A percentile compares a stretch with the other conserved stretches of the same genome.
Conservation (phyloP, 1,140 invertebrate genomes). For the Zaprionus vittiger region DNA sequence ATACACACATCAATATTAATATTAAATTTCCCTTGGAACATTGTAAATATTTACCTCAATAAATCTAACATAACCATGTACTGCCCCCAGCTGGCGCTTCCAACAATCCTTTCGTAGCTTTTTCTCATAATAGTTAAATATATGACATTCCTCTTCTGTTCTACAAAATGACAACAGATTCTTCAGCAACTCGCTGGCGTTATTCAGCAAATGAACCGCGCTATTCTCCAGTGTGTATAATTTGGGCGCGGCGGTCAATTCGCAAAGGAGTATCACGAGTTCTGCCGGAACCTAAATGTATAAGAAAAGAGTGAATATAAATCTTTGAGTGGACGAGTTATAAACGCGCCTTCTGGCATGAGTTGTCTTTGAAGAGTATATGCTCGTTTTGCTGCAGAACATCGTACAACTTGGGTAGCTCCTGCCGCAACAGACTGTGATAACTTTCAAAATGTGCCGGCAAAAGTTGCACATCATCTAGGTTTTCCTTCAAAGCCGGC, state of each 20-base stretch:
- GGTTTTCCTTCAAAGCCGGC: constrained; percentile 50
- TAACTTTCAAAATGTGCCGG: constrained; percentile 48
- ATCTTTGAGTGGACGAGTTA: background rate
- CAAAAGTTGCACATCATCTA: constrained; percentile 49
- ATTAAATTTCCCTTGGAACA: background rate
- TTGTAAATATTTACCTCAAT: constrained; percentile 42
- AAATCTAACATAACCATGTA: constrained; percentile 57
- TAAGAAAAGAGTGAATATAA: background rate
- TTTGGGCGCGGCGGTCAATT: constrained; percentile 50
- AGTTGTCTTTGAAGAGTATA: constrained; percentile 8
- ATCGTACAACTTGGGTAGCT: constrained; percentile 61
- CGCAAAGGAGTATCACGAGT: constrained; percentile 58
- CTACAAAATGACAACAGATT: constrained; percentile 24
- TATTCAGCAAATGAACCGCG: constrained; percentile 19
- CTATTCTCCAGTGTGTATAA: constrained; percentile 44
- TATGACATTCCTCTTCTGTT: constrained; percentile 18
- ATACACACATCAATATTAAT: background rate
- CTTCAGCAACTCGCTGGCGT: constrained; percentile 40
- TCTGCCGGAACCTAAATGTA: constrained; percentile 49
- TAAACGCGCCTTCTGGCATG: constrained; percentile 34
- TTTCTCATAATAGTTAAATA: constrained; percentile 59
- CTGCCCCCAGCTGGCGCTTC: constrained; percentile 64
- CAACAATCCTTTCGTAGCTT: constrained; percentile 57
- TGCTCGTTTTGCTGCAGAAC: constrained; percentile 44
- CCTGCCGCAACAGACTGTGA: constrained; percentile 44